Base-by-base conservation (phyloP, 2,888 invertebrate genomes). In the Drosophila cognata region DNA sequence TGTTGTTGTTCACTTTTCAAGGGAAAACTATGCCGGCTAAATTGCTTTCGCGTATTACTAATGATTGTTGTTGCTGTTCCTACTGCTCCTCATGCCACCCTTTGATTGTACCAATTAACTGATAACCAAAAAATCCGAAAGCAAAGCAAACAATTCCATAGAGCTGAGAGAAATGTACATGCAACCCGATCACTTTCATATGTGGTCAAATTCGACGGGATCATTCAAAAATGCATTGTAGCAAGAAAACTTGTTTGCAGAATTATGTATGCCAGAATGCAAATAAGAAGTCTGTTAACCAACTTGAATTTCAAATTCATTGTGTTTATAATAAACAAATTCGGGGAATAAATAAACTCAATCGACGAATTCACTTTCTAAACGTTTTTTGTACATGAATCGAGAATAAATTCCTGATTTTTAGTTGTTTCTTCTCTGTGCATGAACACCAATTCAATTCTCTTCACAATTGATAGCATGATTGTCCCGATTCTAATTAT, bases 41-140 rank as follows among this genome's bases (percentile, higher is more conserved):
- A 78, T 71, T 75, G 67, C 71, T 68, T 79, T 71, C 66, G 71
- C 67, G 65, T 36, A 64, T 67, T 67, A 60, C 62, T 57, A 57
- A 64, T 38, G 35, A 48, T 62, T 75, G 48, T 25, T 73, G 41
- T 13, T 52, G 48, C 21, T 56, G 36, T 13, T 43, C 31, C 43
- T 58, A 58, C 31, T 43, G 46, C 38, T 55, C 58, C 38, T 38
- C 51, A 43, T 41, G 48, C 52, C n/a, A 48, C 62, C 18, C 50
- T 66, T 57, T 65, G 55, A 78, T 65, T 74, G 33, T 25, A 64
- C 50, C 79, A 74, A 81, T 83, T 75, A 77, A 70, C 85, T 83
- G 88, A 85, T 85, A 88, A 88, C 57, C 79, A 63, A 50, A 48
- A 60, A 51, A 64, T 51, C 25, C 33, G 46, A 61, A 53, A 51